Evolutionary conservation across 2,797 vertebrate genomes (phyloP), one percentile per base, ranked within the genome.

Genomic region (Okamejei kenojei): DNA sequence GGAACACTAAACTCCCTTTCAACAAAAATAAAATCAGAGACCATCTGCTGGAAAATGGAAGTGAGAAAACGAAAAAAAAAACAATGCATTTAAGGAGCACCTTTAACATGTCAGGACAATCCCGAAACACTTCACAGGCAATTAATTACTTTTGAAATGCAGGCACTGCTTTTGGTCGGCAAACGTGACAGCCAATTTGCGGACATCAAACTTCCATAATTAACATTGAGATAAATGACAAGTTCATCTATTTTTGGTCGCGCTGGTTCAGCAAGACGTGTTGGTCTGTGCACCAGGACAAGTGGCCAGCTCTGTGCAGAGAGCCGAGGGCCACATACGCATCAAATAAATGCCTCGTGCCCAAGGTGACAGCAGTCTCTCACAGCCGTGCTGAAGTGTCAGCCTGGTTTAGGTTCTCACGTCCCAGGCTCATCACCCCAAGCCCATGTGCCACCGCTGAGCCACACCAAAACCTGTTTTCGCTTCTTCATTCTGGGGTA

Each of bases 61-160:
- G 77, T 35, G 17, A 35, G 77, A 79, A 79, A 35, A 11, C 1
- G 13, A 3, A 74, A 74, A 54, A 21, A 74, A 21, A 74, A 6
- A 7, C 0, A 21, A 21, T 74, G 71, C 21, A 74, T 6, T 74
- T 26, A 26, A 74, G 71, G 71, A 21, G 65, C 65, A 68, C 19
- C 21, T 21, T 74, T 11, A 68, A 68, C 65, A 23, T 74, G 71
- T 74, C 71, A 74, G 71, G 71, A 74, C 65, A 19, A 78, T 78
- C 11, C 76, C 76, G 35, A 78, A 32, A n/a, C n/a, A 11, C 76
- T 78, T 78, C 76, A 78, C 76, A 78, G 76, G 29, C 76, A 78
- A 78, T 78, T 78, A 32, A 78, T 78, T 78, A 78, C 76, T 78
- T 13, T 78, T 78, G 76, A 78, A 78, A 78, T 78, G 76, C n/a